Conservation (phyloP, 2,888 invertebrate species). For the Platerodrilus igneus region DNA sequence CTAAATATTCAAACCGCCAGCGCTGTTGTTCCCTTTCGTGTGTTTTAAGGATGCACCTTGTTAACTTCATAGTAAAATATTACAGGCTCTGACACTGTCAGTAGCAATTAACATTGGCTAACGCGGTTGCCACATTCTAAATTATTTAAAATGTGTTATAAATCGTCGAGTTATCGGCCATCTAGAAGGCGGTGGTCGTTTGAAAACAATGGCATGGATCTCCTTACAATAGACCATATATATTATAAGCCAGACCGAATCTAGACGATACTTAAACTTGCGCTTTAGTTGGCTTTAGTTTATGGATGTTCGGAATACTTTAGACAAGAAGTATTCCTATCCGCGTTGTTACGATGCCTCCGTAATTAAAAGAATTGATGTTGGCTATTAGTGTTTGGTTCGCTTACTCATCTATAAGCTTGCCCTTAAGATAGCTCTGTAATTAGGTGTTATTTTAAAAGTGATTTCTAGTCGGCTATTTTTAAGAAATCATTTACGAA, state of each 20-base stretch:
- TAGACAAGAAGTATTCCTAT: slow-evolving; percentile 16
- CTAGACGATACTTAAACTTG: slow-evolving; percentile 24
- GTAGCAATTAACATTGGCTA: slow-evolving; percentile 35
- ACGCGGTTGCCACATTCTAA: slow-evolving; percentile 35
- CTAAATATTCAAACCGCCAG: slow-evolving; percentile 29
- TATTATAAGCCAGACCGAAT: slow-evolving; percentile 30
- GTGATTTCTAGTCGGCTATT: no score
- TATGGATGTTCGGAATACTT: slow-evolving; percentile 14
- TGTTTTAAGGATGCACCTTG: slow-evolving; percentile 35
- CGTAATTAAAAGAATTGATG: no score
- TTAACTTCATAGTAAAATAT: slow-evolving; percentile 27
- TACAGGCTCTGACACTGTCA: slow-evolving; percentile 29
- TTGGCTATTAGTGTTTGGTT: no score
- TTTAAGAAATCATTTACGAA: no score
- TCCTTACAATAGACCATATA: slow-evolving; percentile 41
- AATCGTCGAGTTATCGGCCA: slow-evolving; percentile 39
- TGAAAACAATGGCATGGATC: slow-evolving; percentile 40
- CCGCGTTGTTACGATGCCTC: no score
- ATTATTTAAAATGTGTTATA: slow-evolving; percentile 40
- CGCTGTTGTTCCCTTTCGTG: slow-evolving; percentile 32
- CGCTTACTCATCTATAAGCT: no score
- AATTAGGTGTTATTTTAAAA: no score
- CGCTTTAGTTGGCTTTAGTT: slow-evolving; percentile 11
- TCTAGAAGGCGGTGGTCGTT: slow-evolving; percentile 32
- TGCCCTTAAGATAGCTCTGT: no score